A percentile compares a stretch with the other conserved stretches of the same genome.
Conservation (phyloP, 2,113 vertebrate genomes). For the Gambusia holbrooki region DNA sequence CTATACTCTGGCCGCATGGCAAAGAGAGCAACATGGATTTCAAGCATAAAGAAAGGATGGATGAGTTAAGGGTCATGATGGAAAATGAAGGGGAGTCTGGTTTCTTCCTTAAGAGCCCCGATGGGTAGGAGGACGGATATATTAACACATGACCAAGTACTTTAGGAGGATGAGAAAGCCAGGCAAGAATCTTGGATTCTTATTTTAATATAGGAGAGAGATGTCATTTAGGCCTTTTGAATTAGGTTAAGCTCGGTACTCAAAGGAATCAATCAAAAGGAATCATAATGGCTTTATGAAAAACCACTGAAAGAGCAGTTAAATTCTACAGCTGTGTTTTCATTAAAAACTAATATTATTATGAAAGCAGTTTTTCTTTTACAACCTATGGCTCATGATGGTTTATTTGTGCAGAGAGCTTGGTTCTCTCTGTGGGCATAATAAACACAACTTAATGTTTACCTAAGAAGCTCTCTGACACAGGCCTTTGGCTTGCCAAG, state of each 20-base stretch:
- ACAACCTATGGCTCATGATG: conserved; percentile 29
- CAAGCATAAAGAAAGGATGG: conserved; percentile 54
- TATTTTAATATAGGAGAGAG: conserved; percentile 68
- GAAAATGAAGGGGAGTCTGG: conserved; percentile 22
- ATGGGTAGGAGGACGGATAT: conserved; percentile 54
- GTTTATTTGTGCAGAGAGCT: conserved; percentile 47
- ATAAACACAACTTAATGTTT: conserved; percentile 54
- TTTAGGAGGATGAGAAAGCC: conserved; percentile 64
- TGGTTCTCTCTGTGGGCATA: conserved; percentile 39
- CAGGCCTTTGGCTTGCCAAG: conserved; percentile 45
- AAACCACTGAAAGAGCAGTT: conserved; percentile 19
- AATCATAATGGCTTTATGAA: conserved; percentile 47
- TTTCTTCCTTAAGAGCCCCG: conserved; percentile 53
- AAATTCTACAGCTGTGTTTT: conserved; percentile 45
- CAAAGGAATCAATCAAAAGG: conserved; percentile 50
- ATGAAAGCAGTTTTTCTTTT: conserved; percentile 30
- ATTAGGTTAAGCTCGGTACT: conserved; percentile 64
- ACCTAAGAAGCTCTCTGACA: conserved; percentile 52
- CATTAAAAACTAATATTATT: conserved; percentile 37
- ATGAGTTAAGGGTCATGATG: conserved; percentile 41
- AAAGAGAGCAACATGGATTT: conserved; percentile 43
- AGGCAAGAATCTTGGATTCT: conserved; percentile 63
- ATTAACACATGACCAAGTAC: conserved; percentile 68
- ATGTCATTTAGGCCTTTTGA: conserved; percentile 62
- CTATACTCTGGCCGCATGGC: conserved; percentile 19